These are phyloP conservation scores for Taenaris catops DNA, from an alignment of 2,888 invertebrate species.

Conservation along the genomic window DNA sequence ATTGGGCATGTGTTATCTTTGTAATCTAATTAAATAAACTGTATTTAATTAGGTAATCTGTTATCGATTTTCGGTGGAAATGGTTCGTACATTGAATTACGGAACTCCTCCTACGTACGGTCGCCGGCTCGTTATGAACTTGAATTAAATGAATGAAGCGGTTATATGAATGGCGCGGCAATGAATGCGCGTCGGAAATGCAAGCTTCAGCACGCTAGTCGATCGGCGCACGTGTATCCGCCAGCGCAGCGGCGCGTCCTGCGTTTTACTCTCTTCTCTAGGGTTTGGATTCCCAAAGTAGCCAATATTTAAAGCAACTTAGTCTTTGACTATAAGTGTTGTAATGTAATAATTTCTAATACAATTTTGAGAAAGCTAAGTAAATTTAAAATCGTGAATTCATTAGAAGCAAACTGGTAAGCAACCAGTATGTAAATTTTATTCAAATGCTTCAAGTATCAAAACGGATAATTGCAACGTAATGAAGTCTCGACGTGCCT, in stretches of 20 bases:
- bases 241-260: conserved; percentile 40
- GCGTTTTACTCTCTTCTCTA: background rate
- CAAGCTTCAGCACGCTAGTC: conserved; percentile 62
- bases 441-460: conserved; percentile 7
- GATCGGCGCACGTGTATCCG: conserved; percentile 45
- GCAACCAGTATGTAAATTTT: conserved; percentile 4
- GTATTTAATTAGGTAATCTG: no score
- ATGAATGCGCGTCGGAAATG: conserved; percentile 74
- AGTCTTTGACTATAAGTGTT: no score
- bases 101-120: conserved; percentile 55
- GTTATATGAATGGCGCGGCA: conserved; percentile 74
- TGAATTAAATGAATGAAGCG: conserved; percentile 75
- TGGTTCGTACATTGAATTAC: conserved; percentile 38
- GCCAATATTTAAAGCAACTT: no score
- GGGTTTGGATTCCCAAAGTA: no score
- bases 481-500: conserved; percentile 9
- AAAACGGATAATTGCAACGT: conserved; percentile 8
- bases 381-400: conserved; percentile 8
- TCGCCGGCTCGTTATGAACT: conserved; percentile 61
- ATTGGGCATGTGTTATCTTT: no score
- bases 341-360: no score
- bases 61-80: conserved; percentile 29
- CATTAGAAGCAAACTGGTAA: conserved; percentile 5
- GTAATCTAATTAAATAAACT: no score
- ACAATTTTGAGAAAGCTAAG: no score